These are phyloP conservation scores for Brachyalestes nurse DNA, from an alignment of 2,797 vertebrate species.

Conservation along the genomic window DNA sequence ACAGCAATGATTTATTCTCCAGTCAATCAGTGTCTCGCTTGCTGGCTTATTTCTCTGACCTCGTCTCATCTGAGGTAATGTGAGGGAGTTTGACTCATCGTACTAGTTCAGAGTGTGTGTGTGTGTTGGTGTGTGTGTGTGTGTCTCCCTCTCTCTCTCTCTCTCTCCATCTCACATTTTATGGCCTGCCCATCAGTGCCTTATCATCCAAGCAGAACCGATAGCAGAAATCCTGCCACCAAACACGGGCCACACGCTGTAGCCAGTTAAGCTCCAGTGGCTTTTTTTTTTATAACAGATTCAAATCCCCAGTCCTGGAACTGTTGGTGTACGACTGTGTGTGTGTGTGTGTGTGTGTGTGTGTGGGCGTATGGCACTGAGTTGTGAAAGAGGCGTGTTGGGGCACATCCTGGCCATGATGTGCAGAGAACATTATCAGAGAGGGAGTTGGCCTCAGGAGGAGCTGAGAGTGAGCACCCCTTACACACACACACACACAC, in stretches of 20 bases:
- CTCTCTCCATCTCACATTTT: neutral
- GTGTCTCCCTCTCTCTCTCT: slow-evolving; percentile 2
- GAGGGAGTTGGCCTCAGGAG: slow-evolving; percentile 47
- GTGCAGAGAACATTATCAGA: slow-evolving; percentile 52
- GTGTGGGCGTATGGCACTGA: slow-evolving; percentile 37
- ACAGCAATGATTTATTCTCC: neutral
- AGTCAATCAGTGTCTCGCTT: neutral
- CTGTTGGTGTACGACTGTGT: slow-evolving; percentile 43
- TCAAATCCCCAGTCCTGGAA: slow-evolving; percentile 53
- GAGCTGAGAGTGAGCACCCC: slow-evolving; percentile 37
- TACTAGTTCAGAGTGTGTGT: neutral
- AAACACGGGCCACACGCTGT: slow-evolving; percentile 3
- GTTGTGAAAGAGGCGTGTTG: slow-evolving; percentile 60
- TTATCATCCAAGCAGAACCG: slow-evolving; percentile 44
- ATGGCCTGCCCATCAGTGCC: slow-evolving; percentile 29
- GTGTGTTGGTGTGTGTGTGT: neutral
- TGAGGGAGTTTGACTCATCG: slow-evolving; percentile 22
- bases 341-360: slow-evolving; percentile 22
- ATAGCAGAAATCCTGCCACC: slow-evolving; percentile 43
- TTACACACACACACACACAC: slow-evolving; percentile 36
- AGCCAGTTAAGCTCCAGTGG: slow-evolving; percentile 46
- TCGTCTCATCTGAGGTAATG: slow-evolving; percentile 6
- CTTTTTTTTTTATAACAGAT: slow-evolving; percentile 45
- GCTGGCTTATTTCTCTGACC: slow-evolving; percentile 21
- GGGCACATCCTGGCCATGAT: slow-evolving; percentile 56